Base-by-base conservation (phyloP, 2,113 vertebrate genomes). In the Leucosticte australis region DNA sequence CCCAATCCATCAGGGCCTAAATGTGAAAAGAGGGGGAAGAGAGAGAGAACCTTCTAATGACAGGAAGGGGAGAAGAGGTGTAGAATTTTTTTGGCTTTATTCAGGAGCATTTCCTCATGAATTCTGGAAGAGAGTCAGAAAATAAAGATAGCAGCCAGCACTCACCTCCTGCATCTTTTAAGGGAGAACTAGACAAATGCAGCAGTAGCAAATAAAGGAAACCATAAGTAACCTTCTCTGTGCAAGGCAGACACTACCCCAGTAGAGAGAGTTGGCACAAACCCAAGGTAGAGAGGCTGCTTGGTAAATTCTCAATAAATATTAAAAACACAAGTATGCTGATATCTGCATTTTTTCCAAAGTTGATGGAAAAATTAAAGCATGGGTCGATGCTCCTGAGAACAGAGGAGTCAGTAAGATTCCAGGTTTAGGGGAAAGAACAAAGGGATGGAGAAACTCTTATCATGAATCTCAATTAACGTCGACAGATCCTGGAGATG, bases 101-200 rank as follows among this genome's bases (percentile, higher is more conserved):
- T 89, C 88, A 37, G 31, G 33, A 95, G 85, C 69, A 81, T 93
- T 93, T 96, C 94, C 94, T 95, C 90, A 88, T 33, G 85, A 91
- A 67, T 82, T 89, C 90, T 93, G 88, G 92, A 95, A 90, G n/a
- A 81, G 44, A 84, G 37, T 68, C 90, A 93, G 56, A 67, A 95
- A 94, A 94, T 79, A 96, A 93, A 97, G 90, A 88, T 4, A 92
- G 89, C 90, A 93, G 92, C 92, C 93, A 96, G 71, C 90, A 78
- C 33, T 92, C 76, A 92, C 79, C 90, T 94, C 89, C 83, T 75
- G 60, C 77, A 71, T 86, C 56, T 75, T 90, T 88, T 87, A 93
- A 93, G 80, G 83, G 50, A 85, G 79, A 94, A n/a, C 60, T 49
- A 81, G 56, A 63, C 37, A 83, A 92, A 96, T 1, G 10, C 65